phyloP scores from a whole-genome alignment of 2,888 invertebrate genomes.

The Oscheius sp. region DNA sequence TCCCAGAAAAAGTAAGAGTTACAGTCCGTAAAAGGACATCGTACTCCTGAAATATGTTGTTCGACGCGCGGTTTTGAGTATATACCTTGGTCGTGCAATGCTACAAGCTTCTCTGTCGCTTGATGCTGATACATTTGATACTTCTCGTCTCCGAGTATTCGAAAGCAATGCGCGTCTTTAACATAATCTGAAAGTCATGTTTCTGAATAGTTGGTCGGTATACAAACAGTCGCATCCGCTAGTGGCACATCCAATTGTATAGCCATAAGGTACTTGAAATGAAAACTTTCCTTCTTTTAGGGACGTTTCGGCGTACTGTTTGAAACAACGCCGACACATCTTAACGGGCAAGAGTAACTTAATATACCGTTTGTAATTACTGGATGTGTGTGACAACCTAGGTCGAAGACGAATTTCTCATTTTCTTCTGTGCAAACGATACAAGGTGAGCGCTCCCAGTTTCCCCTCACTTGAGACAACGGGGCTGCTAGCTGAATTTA shows the following conservation, averaged over 20 bases:
- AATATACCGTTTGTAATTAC: too few relatives aligned
- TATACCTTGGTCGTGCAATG: conserved; percentile 51
- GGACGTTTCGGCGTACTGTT: conserved; percentile 48
- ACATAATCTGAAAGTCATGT: conserved; percentile 41
- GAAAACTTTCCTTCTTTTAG: conserved; percentile 48
- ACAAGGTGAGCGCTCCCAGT: conserved; percentile 55
- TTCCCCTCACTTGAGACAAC: conserved; percentile 53
- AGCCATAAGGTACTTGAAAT: conserved; percentile 55
- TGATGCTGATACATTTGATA: conserved; percentile 60
- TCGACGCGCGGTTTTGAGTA: not conserved
- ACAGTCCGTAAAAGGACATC: conserved; percentile 61
- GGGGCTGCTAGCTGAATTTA: conserved; percentile 40
- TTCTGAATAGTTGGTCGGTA: not conserved
- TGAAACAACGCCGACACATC: conserved; percentile 55
- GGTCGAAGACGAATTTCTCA: conserved; percentile 43
- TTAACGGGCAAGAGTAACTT: too few relatives aligned
- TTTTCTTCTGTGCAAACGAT: conserved; percentile 55
- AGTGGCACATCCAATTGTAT: conserved; percentile 56
- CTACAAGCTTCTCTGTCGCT: conserved; percentile 59
- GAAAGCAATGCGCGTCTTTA: conserved; percentile 64
- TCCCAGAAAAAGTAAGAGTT: conserved; percentile 62
- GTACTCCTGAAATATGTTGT: conserved; percentile 33
- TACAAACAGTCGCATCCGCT: conserved; percentile 50
- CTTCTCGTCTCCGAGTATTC: conserved; percentile 53
- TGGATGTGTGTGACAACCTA: conserved; percentile 59